Conservation (phyloP, 2,888 invertebrate genomes). For the Melieria crassipennis region DNA sequence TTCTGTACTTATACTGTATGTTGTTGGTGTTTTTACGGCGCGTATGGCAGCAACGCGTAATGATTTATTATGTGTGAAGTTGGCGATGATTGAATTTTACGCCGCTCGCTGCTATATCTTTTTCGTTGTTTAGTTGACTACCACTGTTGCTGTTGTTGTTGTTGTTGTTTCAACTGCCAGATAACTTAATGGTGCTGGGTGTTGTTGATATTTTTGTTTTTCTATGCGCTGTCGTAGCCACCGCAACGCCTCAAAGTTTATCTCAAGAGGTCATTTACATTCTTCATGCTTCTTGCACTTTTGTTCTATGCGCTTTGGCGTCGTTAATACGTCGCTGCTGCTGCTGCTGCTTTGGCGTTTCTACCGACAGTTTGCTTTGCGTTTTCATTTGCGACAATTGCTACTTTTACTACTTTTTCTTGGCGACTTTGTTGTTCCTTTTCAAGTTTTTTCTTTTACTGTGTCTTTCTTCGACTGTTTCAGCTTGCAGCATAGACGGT, state of each 20-base stretch:
- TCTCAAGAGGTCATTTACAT: constrained; percentile 60
- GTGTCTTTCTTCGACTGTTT: no score
- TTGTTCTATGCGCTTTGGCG: constrained; percentile 8
- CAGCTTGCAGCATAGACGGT: no score
- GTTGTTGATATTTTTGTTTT: background rate
- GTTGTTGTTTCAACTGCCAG: constrained; percentile 1
- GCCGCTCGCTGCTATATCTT: constrained; percentile 12
- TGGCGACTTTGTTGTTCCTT: background rate
- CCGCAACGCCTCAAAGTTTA: constrained; percentile 51
- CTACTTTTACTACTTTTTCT: background rate
- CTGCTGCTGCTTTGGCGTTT: no score
- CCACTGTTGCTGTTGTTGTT: constrained; percentile 11
- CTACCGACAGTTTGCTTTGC: background rate
- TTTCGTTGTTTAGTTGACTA: background rate
- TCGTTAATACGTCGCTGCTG: no score
- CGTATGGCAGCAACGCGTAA: constrained; percentile 8
- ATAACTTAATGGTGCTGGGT: background rate
- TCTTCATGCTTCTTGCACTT: constrained; percentile 13
- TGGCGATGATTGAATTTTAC: constrained; percentile 34
- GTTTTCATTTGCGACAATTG: background rate
- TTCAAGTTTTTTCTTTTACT: background rate
- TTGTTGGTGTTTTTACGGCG: no score
- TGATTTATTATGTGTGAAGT: constrained; percentile 38
- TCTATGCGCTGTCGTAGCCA: constrained; percentile 16
- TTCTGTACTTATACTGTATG: no score